Conservation (phyloP, 1,140 invertebrate species). For the Drosophila ficusphila region DNA sequence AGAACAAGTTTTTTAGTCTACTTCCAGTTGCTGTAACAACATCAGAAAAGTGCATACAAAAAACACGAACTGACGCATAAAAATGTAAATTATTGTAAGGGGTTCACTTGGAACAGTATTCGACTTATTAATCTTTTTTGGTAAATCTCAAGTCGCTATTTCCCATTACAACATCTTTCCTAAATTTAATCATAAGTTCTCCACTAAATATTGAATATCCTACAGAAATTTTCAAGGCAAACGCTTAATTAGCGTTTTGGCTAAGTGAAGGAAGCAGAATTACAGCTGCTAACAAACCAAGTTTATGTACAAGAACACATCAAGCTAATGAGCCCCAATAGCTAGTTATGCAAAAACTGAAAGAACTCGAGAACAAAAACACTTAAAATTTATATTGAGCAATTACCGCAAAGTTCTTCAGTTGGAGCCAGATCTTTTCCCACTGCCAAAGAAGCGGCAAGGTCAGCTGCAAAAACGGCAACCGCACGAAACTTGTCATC, state of each 20-base stretch:
- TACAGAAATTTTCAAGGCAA: slow-evolving; percentile 25
- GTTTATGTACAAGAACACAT: slow-evolving; percentile 53
- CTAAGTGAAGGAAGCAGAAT: slow-evolving; percentile 44
- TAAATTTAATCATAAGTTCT: too few species aligned
- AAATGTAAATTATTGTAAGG: slow-evolving; percentile 18
- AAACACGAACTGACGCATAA: too few species aligned
- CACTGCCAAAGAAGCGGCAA: slow-evolving; percentile 66
- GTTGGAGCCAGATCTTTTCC: slow-evolving; percentile 47
- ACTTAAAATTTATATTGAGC: slow-evolving; percentile 48
- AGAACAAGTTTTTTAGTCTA: slow-evolving; percentile 60
- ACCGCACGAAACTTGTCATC: slow-evolving; percentile 57
- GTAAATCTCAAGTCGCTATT: too few species aligned
- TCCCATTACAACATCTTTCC: too few species aligned
- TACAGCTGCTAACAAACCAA: slow-evolving; percentile 17
- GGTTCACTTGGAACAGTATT: background rate
- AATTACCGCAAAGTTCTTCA: slow-evolving; percentile 62
- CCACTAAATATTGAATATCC: background rate
- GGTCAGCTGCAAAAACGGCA: slow-evolving; percentile 52
- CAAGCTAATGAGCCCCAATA: slow-evolving; percentile 49
- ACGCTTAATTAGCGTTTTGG: slow-evolving; percentile 16
- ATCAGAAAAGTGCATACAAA: slow-evolving; percentile 14
- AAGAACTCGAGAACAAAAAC: background rate
- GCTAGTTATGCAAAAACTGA: slow-evolving; percentile 24
- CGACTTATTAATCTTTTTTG: background rate
- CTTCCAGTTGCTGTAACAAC: slow-evolving; percentile 23